Conservation (phyloP, 2,797 vertebrate genomes). For the Sebastiscus tertius region DNA sequence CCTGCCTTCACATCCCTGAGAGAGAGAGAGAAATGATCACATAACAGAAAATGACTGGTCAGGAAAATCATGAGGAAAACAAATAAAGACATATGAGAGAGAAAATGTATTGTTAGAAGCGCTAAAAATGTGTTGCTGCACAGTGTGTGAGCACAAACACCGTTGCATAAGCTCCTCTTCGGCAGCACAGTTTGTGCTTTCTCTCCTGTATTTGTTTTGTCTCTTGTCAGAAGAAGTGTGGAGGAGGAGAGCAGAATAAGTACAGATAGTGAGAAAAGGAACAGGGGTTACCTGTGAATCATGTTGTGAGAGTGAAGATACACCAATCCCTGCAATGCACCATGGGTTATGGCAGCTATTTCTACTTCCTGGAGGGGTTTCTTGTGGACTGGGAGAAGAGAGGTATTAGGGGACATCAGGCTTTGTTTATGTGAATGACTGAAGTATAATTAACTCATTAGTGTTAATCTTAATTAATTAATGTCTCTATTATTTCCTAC, state of each 20-base stretch:
- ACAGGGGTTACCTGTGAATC: conserved; percentile 90
- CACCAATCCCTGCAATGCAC: conserved; percentile 92
- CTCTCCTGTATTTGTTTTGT: conserved; percentile 50
- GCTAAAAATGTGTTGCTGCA: conserved; percentile 22
- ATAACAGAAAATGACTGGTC: conserved; percentile 20
- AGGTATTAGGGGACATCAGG: conserved; percentile 1
- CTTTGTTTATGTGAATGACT: background rate
- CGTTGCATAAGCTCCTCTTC: conserved; percentile 51
- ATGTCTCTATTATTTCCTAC: conserved; percentile 28
- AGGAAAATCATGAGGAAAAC: conserved; percentile 11
- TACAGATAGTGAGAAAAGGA: conserved; percentile 39
- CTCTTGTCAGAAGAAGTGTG: conserved; percentile 53
- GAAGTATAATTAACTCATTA: background rate
- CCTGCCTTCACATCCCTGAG: conserved; percentile 93
- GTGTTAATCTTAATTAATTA: background rate
- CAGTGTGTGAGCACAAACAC: conserved; percentile 17
- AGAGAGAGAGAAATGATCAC: conserved; percentile 14
- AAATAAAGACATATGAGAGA: background rate
- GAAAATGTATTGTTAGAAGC: conserved; percentile 11
- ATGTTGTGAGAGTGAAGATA: conserved; percentile 96
- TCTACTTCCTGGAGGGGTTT: conserved; percentile 94
- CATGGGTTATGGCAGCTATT: conserved; percentile 94
- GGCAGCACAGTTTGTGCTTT: conserved; percentile 57
- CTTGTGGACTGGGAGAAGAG: conserved; percentile 87
- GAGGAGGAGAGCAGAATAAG: conserved; percentile 44